Evolutionary conservation across 2,888 invertebrate species (phyloP).

Genomic region (Pimpla rufipes): DNA sequence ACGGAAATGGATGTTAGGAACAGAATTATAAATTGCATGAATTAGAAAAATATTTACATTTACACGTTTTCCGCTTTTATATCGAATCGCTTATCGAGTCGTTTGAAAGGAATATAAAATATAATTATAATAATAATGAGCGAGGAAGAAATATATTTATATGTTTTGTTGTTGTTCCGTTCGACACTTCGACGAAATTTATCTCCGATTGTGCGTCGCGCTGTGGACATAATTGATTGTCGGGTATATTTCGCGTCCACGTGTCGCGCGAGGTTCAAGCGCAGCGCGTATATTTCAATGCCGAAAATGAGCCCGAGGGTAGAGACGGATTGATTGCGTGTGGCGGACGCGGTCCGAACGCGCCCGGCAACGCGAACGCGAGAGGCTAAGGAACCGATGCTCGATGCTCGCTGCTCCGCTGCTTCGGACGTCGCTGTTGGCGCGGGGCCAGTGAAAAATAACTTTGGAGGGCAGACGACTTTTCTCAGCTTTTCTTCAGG

Average conservation of each 20-base stretch:
- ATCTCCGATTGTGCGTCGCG: neutral
- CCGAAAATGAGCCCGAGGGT: slow-evolving; percentile 27
- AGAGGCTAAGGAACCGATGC: slow-evolving; percentile 44
- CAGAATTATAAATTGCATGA: too few relatives aligned
- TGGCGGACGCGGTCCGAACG: neutral
- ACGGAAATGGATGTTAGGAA: too few relatives aligned
- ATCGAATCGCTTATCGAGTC: too few relatives aligned
- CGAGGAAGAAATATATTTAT: neutral
- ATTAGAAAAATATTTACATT: too few relatives aligned
- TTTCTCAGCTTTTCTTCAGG: slow-evolving; percentile 59
- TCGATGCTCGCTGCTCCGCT: slow-evolving; percentile 24
- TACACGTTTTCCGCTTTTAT: too few relatives aligned
- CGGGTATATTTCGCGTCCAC: neutral
- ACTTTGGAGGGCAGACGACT: slow-evolving; percentile 65
- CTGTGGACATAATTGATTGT: neutral
- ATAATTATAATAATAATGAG: neutral
- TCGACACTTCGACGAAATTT: too few relatives aligned
- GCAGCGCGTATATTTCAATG: slow-evolving; percentile 10
- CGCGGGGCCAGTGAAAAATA: slow-evolving; percentile 67
- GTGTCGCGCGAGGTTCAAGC: neutral
- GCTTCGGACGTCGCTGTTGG: slow-evolving; percentile 44
- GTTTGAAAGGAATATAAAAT: too few relatives aligned
- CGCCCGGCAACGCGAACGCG: slow-evolving; percentile 1
- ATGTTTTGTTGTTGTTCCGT: too few relatives aligned
- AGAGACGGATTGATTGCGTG: slow-evolving; percentile 58